Evolutionary conservation across 1,140 invertebrate genomes (phyloP).

Genomic region (Idris sp.): DNA sequence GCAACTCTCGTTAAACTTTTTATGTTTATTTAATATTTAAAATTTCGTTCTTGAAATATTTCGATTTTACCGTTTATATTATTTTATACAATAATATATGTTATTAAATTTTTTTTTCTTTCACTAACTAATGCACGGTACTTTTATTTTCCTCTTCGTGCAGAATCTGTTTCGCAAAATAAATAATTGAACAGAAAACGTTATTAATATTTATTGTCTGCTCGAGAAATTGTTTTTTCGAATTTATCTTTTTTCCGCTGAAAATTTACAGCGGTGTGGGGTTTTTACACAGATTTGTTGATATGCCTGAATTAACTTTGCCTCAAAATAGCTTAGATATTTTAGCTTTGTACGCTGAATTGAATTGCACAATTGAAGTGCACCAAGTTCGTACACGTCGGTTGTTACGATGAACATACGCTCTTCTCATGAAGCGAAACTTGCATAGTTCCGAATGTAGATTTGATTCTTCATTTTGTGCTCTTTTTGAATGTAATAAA

Average conservation of each 20-base stretch:
- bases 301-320: slow-evolving; percentile 42
- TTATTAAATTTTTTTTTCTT: slow-evolving; percentile 2
- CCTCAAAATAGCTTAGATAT: slow-evolving; percentile 22
- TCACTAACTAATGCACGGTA: not conserved
- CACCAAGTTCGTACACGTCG: slow-evolving; percentile 16
- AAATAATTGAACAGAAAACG: slow-evolving; percentile 22
- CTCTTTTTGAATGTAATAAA: slow-evolving; percentile 13
- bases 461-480: slow-evolving; percentile 8
- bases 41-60: slow-evolving; percentile 5
- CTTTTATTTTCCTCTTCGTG: no score
- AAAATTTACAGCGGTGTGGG: slow-evolving; percentile 25
- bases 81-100: no score
- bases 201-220: slow-evolving; percentile 42
- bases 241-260: slow-evolving; percentile 15
- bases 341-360: slow-evolving; percentile 19
- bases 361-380: slow-evolving; percentile 29
- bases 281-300: slow-evolving; percentile 32
- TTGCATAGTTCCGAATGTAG: slow-evolving; percentile 15
- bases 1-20: slow-evolving; percentile 5
- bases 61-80: no score
- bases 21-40: slow-evolving; percentile 10
- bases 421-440: slow-evolving; percentile 29
- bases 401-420: slow-evolving; percentile 17
- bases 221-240: slow-evolving; percentile 4
- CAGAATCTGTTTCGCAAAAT: slow-evolving; percentile 25